Evolutionary conservation across 1,140 invertebrate genomes (phyloP), one percentile per base, ranked within the genome.

Genomic region (Pygmarrhopalites habei): DNA sequence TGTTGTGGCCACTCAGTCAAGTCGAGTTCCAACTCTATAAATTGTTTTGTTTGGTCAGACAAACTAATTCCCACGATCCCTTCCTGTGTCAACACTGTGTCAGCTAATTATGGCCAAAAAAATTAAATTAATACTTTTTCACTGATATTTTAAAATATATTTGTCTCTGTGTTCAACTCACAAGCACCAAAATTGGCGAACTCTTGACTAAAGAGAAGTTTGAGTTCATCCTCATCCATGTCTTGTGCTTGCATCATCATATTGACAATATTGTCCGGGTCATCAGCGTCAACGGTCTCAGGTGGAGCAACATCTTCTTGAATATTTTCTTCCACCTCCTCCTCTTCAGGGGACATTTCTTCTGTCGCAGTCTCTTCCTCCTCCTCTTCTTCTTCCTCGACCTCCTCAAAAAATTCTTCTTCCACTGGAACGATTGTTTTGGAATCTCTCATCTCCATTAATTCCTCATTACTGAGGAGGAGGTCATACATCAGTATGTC

Each of bases 31-130:
- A 70, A 0, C 19, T 65, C 65, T 12, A 70, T 28, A 29, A 65
- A 70, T 29, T 58, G 14, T 35, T 61, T 62, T 5, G 68, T 70
- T 43, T 60, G 26, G 2, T 66, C 56, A 2, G 64, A 55, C 2
- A 70, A 44, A 28, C 28, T 51, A 19, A 70, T 58, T 7, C 68
- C 68, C 25, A 70, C 47, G 4, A 70, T 43, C 25, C 68, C 68
- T 0, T 67, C 65, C 23, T 61, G 64, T 19, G 51, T 32, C 15
- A 44, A 41, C 21, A 70, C 41, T 19, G 57, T 56, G 17, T 65
- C 58, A 26, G 32, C 63, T 65, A 32, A n/a, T n/a, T n/a, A n/a
- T n/a, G n/a, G n/a, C n/a, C n/a, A n/a, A n/a, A n/a, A n/a, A n/a
- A n/a, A n/a, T n/a, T n/a, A n/a, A n/a, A n/a, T n/a, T n/a, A n/a